Conservation (phyloP, 1,140 invertebrate species). For the Brachionus plicatilis region DNA sequence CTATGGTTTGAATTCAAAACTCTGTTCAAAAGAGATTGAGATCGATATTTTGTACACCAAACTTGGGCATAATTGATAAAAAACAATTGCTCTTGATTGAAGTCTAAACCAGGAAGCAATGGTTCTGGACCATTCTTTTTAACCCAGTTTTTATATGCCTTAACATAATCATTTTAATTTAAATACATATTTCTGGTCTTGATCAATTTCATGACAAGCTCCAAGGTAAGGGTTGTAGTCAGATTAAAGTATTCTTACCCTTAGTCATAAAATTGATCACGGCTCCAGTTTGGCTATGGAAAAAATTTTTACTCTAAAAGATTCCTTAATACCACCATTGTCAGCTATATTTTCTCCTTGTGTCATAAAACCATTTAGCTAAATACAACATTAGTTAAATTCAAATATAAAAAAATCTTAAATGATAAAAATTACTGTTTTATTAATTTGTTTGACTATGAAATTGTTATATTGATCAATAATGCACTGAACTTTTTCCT, state of each 20-base stretch:
- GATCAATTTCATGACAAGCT: background rate
- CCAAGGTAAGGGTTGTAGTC: too few relatives aligned
- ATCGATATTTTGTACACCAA: slow-evolving; percentile 42
- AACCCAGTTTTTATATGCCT: slow-evolving; percentile 62
- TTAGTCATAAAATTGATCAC: too few relatives aligned
- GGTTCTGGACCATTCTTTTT: slow-evolving; percentile 56
- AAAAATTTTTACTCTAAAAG: slow-evolving; percentile 49
- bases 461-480: slow-evolving; percentile 25
- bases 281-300: too few relatives aligned
- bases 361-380: slow-evolving; percentile 55
- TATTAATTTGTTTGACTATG: slow-evolving; percentile 22
- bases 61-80: slow-evolving; percentile 69
- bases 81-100: slow-evolving; percentile 64
- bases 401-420: background rate
- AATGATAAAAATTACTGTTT: background rate
- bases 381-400: background rate
- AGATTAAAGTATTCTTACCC: too few relatives aligned
- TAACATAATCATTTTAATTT: background rate
- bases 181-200: background rate
- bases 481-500: slow-evolving; percentile 21
- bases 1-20: slow-evolving; percentile 33
- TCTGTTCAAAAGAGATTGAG: slow-evolving; percentile 12
- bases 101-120: slow-evolving; percentile 63
- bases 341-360: slow-evolving; percentile 60
- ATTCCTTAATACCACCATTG: slow-evolving; percentile 58